Evolutionary conservation across 2,797 vertebrate species (phyloP).

Genomic region (Phataginus tetradactyla): DNA sequence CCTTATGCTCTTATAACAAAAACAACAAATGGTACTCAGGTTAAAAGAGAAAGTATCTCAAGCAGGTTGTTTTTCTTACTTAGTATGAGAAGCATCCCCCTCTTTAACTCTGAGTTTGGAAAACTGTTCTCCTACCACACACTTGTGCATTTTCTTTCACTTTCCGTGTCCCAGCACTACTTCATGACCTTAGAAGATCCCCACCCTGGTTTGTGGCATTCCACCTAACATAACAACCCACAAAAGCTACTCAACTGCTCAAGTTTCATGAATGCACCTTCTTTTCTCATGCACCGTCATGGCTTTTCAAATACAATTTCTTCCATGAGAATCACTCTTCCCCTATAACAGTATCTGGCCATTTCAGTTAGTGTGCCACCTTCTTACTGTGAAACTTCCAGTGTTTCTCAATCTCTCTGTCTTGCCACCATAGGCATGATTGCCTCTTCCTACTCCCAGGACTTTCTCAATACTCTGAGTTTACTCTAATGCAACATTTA

Average conservation of each 20-base stretch:
- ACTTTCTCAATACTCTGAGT: not conserved
- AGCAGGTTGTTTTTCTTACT: not conserved
- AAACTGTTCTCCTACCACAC: not conserved
- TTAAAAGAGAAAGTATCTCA: not conserved
- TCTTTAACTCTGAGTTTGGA: not conserved
- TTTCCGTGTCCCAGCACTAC: not conserved
- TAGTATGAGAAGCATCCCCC: not conserved
- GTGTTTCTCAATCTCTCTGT: not conserved
- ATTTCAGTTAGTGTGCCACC: not conserved
- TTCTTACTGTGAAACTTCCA: not conserved
- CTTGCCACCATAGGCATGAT: not conserved
- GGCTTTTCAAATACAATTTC: not conserved
- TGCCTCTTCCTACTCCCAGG: not conserved
- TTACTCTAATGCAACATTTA: not conserved
- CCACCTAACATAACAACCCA: not conserved
- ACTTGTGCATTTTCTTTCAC: not conserved
- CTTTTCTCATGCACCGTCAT: not conserved
- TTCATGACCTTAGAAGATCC: not conserved
- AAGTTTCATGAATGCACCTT: not conserved
- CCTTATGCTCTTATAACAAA: not conserved
- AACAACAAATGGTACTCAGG: not conserved
- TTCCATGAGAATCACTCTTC: not conserved
- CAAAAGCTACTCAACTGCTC: not conserved
- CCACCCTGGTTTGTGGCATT: fast-evolving
- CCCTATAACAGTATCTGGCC: no score